phyloP scores from a whole-genome alignment of 2,797 vertebrate genomes.

The Onychomys arenicola region DNA sequence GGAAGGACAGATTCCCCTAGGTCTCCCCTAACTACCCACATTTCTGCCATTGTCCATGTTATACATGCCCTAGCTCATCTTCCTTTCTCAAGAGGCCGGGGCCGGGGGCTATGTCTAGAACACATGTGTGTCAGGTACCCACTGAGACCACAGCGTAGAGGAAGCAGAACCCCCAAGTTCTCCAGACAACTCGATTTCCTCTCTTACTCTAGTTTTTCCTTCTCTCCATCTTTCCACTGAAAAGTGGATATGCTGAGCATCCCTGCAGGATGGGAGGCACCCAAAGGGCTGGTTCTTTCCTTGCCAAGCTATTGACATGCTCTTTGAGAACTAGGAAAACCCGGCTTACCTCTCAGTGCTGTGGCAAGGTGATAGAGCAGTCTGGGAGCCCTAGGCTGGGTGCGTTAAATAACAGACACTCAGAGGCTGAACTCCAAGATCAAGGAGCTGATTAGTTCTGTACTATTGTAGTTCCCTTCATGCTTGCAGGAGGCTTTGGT shows the following conservation, averaged over 20 bases:
- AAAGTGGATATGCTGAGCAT: background rate
- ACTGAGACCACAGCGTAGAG: background rate
- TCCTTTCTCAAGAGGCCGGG: background rate
- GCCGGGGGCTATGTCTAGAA: background rate
- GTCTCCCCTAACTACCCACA: background rate
- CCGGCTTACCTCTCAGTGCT: fast-evolving
- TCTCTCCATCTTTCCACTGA: no score
- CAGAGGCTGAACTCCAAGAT: background rate
- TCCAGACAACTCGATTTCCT: background rate
- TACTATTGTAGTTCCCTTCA: no score
- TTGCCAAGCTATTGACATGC: background rate
- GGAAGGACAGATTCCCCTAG: background rate
- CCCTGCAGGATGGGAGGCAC: fast-evolving
- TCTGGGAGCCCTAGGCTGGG: background rate
- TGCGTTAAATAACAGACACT: fast-evolving
- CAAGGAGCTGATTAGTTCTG: no score
- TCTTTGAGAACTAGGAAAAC: background rate
- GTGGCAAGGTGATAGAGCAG: background rate
- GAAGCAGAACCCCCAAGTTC: background rate
- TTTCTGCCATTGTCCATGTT: fast-evolving
- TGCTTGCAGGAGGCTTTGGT: background rate
- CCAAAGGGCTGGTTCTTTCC: background rate
- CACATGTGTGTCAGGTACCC: background rate
- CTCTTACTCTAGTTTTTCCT: background rate
- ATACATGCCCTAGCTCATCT: background rate